A percentile compares a stretch with the other conserved stretches of the same genome.
Conservation (phyloP, 2,797 vertebrate species). For the Mormyrus hasselquistii region DNA sequence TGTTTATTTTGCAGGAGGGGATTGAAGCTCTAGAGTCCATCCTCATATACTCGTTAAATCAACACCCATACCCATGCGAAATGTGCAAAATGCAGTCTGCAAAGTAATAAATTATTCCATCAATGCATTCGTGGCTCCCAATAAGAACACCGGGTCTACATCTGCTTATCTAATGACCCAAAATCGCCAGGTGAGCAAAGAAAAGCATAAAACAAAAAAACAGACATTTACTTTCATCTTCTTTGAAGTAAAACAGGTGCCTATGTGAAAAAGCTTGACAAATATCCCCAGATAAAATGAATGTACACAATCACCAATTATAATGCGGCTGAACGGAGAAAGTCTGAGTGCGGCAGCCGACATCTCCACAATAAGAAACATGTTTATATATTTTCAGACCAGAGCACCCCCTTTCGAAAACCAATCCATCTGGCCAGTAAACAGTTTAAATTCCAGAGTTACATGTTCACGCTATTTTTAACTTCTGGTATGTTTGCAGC, state of each 20-base stretch:
- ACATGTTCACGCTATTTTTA: neutral
- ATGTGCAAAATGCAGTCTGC: neutral
- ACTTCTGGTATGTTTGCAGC: neutral
- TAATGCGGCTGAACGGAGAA: neutral
- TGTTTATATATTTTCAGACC: neutral
- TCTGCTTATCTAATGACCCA: neutral
- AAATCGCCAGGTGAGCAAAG: neutral
- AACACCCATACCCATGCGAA: neutral
- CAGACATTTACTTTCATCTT: neutral
- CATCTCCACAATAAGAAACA: neutral
- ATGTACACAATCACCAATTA: neutral
- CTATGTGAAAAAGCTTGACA: neutral
- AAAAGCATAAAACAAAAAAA: neutral
- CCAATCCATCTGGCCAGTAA: neutral
- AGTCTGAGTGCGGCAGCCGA: neutral
- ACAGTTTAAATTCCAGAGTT: neutral
- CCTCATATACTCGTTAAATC: neutral
- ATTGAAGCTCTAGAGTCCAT: neutral
- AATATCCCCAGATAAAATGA: neutral
- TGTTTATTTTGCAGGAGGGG: neutral
- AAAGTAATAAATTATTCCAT: neutral
- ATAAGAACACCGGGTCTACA: neutral
- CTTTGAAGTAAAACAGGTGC: neutral
- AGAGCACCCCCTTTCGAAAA: neutral
- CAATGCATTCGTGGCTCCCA: neutral